Percentiles rank a stretch among this genome's conserved stretches.
phyloP scores from a whole-genome alignment of 1,140 invertebrate genomes.

The Drosophila lini region DNA sequence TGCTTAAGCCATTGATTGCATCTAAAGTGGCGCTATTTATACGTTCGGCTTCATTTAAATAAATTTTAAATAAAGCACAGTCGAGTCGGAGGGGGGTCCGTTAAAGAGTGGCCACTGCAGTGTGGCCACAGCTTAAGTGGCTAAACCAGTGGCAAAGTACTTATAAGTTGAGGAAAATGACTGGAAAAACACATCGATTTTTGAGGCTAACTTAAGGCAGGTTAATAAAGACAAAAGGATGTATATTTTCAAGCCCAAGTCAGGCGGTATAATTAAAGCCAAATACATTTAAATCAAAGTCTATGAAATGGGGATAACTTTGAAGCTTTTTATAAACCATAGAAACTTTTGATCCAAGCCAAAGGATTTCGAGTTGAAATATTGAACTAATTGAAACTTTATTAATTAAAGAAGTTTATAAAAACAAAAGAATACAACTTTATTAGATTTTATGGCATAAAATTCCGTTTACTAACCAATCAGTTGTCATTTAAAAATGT shows the following conservation, averaged over 20 bases:
- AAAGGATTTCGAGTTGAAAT: background rate
- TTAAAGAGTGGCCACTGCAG: slow-evolving; percentile 10
- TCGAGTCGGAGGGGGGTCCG: background rate
- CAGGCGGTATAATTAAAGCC: background rate
- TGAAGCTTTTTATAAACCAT: background rate
- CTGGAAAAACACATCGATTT: slow-evolving; percentile 13
- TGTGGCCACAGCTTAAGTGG: slow-evolving; percentile 10
- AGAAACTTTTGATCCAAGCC: background rate
- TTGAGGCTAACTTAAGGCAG: background rate
- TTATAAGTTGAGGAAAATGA: background rate
- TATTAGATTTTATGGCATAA: too few relatives aligned
- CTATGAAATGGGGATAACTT: background rate
- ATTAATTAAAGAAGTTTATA: background rate
- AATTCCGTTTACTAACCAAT: background rate
- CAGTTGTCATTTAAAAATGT: background rate
- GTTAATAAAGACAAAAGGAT: background rate
- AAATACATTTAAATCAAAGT: background rate
- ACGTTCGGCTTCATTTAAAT: slow-evolving; percentile 78
- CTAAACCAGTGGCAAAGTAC: slow-evolving; percentile 2
- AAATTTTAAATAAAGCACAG: slow-evolving; percentile 80
- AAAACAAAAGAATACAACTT: background rate
- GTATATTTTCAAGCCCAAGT: background rate
- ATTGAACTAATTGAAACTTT: background rate
- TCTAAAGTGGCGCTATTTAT: slow-evolving; percentile 81
- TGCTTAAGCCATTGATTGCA: slow-evolving; percentile 81